Percentiles rank a stretch among this genome's conserved stretches.
Evolutionary conservation across 1,140 invertebrate genomes (phyloP).

Genomic region (Pachypeltis micranthus): DNA sequence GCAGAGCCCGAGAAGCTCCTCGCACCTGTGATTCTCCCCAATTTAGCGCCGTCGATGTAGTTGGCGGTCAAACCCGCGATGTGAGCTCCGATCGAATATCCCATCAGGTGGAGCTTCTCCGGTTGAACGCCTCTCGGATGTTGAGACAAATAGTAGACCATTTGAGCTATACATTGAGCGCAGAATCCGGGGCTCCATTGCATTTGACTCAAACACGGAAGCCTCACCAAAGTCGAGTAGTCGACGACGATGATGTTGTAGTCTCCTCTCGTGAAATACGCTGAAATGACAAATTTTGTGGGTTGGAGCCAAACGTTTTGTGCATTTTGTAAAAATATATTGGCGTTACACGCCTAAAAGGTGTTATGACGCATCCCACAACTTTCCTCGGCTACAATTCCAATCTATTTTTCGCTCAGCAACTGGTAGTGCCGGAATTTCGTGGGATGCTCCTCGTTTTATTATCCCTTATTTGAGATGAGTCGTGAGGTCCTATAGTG

Average conservation of each 20-base stretch:
- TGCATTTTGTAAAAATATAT: too few species aligned
- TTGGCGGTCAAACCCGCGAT: slow-evolving; percentile 71
- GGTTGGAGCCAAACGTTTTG: too few species aligned
- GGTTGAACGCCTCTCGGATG: slow-evolving; percentile 61
- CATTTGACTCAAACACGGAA: slow-evolving; percentile 68
- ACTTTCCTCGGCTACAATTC: too few species aligned
- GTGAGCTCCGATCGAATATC: slow-evolving; percentile 75
- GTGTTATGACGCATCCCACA: too few species aligned
- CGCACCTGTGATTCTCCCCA: slow-evolving; percentile 66
- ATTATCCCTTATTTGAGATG: too few species aligned
- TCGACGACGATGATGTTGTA: slow-evolving; percentile 82
- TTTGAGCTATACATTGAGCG: slow-evolving; percentile 66
- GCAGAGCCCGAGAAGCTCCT: too few species aligned
- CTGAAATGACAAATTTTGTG: too few species aligned
- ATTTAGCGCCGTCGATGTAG: slow-evolving; percentile 48
- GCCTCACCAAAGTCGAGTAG: slow-evolving; percentile 63
- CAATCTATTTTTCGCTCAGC: too few species aligned
- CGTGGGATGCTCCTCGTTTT: too few species aligned
- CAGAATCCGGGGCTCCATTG: slow-evolving; percentile 71
- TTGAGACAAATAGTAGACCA: slow-evolving; percentile 60
- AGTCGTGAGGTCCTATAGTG: too few species aligned
- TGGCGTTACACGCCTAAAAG: too few species aligned
- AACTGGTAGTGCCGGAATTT: too few species aligned
- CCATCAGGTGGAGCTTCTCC: slow-evolving; percentile 63
- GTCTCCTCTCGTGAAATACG: slow-evolving; percentile 63